Base-by-base conservation (phyloP, 2,113 vertebrate genomes). In the Rhinolophus sinicus region DNA sequence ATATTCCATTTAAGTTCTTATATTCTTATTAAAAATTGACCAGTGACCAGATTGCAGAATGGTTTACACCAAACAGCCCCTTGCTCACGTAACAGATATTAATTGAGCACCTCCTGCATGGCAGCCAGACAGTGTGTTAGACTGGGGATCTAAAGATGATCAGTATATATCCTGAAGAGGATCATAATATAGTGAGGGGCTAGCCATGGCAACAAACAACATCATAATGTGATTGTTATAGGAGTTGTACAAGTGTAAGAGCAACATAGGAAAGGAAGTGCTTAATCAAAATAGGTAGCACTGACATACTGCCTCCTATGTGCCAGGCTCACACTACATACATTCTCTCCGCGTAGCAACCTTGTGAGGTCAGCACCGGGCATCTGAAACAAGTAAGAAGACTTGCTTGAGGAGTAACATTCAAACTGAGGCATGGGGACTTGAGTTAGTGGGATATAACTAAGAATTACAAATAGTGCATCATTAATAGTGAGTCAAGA, bases 11-110 rank as follows among this genome's bases (percentile, higher is more conserved):
- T 88, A 95, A 93, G 33, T 3, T 88, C 52, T 47, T 88, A 87
- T 26, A 83, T 60, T 47, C 21, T 93, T 98, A 72, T 67, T 81
- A 78, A 93, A 94, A 96, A 75, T 77, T 77, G 33, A 10, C 67
- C 47, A 38, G 9, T 84, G 70, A 80, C 76, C 52, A 96, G 84
- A 90, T 26, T 77, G 21, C 38, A 97, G 35, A 94, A 76, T 93
- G 65, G 26, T 93, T 94, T 82, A 83, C 14, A 80, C 67, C 16
- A 69, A 96, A 54, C 19, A 90, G 12, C 28, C 19, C 92, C 50
- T 73, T 62, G 21, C 60, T 84, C 40, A 73, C n/a, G 58, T 19
- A 78, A 89, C 22, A 93, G 8, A 64, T 35, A 92, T 26, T 86
- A 24, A 77, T 19, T 83, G 64, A 77, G 52, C 10, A 72, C 60